Base-by-base conservation (phyloP, 1,140 invertebrate species). In the Heliconius eleuchia region DNA sequence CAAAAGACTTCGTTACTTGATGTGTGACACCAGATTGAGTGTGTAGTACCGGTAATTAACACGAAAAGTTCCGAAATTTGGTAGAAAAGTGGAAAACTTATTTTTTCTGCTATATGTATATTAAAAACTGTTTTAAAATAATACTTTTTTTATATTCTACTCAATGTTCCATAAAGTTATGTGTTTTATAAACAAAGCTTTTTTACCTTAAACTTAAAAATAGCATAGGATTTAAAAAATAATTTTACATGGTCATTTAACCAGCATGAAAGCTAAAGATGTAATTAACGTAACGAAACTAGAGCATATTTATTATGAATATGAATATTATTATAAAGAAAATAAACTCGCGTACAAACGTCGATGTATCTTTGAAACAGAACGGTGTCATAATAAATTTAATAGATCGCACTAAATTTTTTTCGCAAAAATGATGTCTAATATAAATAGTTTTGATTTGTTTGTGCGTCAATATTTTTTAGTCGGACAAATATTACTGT, bases 281-380 rank as follows among this genome's bases (percentile, higher is more conserved):
- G 55, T 57, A 23, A 66, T 66, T 66, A 66, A 16, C 23, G 23
- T n/a, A 66, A 66, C n/a, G 8, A 30, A 66, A 66, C 55, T 66
- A 23, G 60, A 66, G 23, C 60, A 66, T 66, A 66, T 66, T 66
- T 66, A 66, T 66, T 66, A 66, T 66, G 55, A 27, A 66, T 66
- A 66, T 30, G 55, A 27, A 30, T 66, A 66, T 66, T 66, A 66
- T 66, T 13, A 30, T 66, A 30, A 66, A 66, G 60, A 66, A 66
- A 66, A 66, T 66, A 66, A 27, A 66, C 13, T 66, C 60, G 23
- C 60, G 23, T 13, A 66, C 60, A 66, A 66, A 66, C 60, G 60
- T 66, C n/a, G 60, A 66, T 66, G 60, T 66, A 23, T 16, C 9
- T 27, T 66, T 66, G 9, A 66, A 66, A 66, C 60, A 66, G 60